Base-by-base conservation (phyloP, 2,888 invertebrate species). In the Nemotelus nigrinus region DNA sequence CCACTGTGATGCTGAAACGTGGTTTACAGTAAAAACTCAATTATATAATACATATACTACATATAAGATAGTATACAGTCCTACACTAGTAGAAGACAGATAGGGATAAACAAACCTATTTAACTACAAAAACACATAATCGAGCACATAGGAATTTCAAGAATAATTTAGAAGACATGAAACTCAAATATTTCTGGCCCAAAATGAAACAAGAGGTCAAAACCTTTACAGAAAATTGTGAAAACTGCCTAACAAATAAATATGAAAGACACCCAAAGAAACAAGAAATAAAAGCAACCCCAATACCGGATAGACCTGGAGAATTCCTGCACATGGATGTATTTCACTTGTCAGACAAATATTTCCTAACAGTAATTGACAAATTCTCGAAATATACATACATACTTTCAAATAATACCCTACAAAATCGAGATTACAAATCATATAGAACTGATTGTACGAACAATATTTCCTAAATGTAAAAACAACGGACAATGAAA, bases 211-310 rank as follows among this genome's bases (percentile, higher is more conserved):
- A 65, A 65, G 47, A 65, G 3, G 6, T 47, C 7, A 44, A 65
- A 65, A 2, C 44, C 3, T n/a, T 45, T 47, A 47, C 47, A 4
- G 65, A 65, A 6, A 65, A 65, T 3, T 65, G 65, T 41, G 65
- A 65, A 45, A 45, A 65, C 25, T 45, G 65, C 47, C 65, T 65
- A 47, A 4, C 10, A n/a, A 65, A 65, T n/a, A 65, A 65, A 47
- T 65, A 65, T n/a, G 65, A 65, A 2, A 44, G 65, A 47, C 65
- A 45, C 4, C 65, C 65, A 3, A 65, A 3, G 2, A 65, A 65
- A 47, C 47, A 65, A 45, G 4, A 3, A 2, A 2, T 65, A 6
- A 65, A 65, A 47, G 39, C 45, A 45, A 65, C 65, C 43, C 65
- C 65, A 8, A 65, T 65, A 2, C 65, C 47, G n/a, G 47, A 65